Evolutionary conservation across 2,888 invertebrate genomes (phyloP).

Genomic region (Serrognathus titanus): DNA sequence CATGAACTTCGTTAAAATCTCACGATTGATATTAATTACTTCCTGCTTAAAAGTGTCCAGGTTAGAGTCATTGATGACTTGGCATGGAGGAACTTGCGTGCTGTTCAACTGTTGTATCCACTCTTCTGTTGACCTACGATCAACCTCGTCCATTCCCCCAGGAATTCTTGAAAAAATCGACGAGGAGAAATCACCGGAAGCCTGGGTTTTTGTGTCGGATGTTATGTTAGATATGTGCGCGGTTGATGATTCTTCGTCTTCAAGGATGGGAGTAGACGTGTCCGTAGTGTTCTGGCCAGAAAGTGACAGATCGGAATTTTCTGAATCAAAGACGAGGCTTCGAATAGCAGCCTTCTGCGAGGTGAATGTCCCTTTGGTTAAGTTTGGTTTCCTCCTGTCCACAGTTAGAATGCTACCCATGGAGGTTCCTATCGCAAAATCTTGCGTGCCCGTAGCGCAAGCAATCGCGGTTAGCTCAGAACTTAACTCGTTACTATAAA

Average conservation of each 20-base stretch:
- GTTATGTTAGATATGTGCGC: constrained; percentile 4
- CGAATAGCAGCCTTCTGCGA: constrained; percentile 11
- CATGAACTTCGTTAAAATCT: constrained; percentile 17
- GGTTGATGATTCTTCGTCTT: not conserved
- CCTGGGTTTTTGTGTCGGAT: constrained; percentile 11
- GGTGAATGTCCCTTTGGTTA: constrained; percentile 8
- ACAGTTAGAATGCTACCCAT: constrained; percentile 29
- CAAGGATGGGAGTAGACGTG: constrained; percentile 6
- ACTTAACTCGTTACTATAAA: constrained; percentile 21
- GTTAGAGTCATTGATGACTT: constrained; percentile 7
- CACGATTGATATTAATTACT: constrained; percentile 11
- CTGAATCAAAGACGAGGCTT: constrained; percentile 4
- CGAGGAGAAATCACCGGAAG: constrained; percentile 4
- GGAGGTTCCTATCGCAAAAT: constrained; percentile 28
- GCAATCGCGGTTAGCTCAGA: constrained; percentile 26
- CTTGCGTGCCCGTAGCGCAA: constrained; percentile 24
- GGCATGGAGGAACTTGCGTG: constrained; percentile 1
- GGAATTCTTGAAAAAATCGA: constrained; percentile 6
- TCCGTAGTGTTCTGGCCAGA: not conserved
- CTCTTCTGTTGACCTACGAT: not conserved
- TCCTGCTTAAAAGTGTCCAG: constrained; percentile 11
- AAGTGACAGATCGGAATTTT: not conserved
- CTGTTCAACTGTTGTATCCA: not conserved
- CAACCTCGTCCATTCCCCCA: constrained; percentile 11
- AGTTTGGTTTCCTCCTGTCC: constrained; percentile 25